phyloP scores from a whole-genome alignment of 2,797 vertebrate species.

The Betta splendens region DNA sequence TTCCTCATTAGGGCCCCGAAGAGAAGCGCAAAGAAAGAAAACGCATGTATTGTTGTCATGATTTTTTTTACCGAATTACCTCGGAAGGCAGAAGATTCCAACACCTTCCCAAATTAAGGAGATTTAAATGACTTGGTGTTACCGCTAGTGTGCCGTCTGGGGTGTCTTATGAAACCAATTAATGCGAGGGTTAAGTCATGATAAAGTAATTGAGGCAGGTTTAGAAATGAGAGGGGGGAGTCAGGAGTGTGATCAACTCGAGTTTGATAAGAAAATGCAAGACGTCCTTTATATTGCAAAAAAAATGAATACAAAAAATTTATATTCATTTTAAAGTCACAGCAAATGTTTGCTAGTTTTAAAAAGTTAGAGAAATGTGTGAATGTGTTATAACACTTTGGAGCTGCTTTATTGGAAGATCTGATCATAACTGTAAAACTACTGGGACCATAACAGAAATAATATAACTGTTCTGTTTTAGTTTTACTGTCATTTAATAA shows the following conservation, averaged over 20 bases:
- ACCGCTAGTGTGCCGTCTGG: conserved; percentile 67
- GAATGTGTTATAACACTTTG: conserved; percentile 1
- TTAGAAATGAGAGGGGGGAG: conserved; percentile 46
- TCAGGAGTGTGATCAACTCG: conserved; percentile 34
- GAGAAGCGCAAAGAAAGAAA: conserved; percentile 61
- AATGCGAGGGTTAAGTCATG: conserved; percentile 59
- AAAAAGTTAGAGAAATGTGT: not conserved
- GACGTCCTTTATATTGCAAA: not conserved
- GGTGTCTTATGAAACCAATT: conserved; percentile 66
- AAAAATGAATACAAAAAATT: no score
- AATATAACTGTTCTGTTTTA: not conserved
- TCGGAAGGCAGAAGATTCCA: conserved; percentile 64
- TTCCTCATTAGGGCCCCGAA: conserved; percentile 75
- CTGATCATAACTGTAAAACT: not conserved
- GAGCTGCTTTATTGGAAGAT: conserved; percentile 4
- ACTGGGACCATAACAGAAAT: no score
- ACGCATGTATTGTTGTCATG: conserved; percentile 64
- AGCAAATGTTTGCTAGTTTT: no score
- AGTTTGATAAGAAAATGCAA: conserved; percentile 26
- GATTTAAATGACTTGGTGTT: conserved; percentile 65
- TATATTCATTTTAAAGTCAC: not conserved
- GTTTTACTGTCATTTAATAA: not conserved
- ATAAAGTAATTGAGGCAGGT: conserved; percentile 59
- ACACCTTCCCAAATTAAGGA: conserved; percentile 69
- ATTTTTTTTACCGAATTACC: conserved; percentile 53